These are phyloP conservation scores for Phlogophora meticulosa DNA, from an alignment of 2,888 invertebrate species.

Conservation along the genomic window DNA sequence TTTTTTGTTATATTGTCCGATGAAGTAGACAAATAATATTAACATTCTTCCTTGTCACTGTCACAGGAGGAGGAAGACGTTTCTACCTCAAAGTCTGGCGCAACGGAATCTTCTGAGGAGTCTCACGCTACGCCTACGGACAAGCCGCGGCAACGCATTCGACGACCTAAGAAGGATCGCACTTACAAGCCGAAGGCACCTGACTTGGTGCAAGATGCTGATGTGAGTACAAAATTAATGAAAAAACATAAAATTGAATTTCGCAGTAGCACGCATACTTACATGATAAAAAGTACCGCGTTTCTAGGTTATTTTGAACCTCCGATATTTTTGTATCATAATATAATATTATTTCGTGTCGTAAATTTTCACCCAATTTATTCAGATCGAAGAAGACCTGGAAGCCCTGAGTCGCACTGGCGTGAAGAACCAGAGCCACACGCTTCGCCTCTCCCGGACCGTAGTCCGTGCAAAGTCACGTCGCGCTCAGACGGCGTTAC, in stretches of 20 bases:
- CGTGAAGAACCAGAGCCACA: constrained; percentile 97
- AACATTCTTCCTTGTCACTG: background rate
- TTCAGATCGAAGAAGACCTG: constrained; percentile 96
- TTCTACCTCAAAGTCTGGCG: constrained; percentile 80
- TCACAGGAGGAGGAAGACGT: constrained; percentile 84
- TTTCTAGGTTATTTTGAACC: no score
- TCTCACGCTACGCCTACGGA: constrained; percentile 66
- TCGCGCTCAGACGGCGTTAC: constrained; percentile 94
- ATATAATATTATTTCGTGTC: no score
- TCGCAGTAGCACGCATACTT: no score
- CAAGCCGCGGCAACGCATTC: constrained; percentile 67
- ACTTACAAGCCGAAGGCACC: constrained; percentile 84
- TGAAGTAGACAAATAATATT: background rate
- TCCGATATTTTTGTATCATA: no score
- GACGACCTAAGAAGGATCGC: constrained; percentile 83
- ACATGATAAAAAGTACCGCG: no score
- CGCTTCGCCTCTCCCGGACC: constrained; percentile 96
- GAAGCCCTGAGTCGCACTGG: constrained; percentile 94
- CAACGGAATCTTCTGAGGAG: constrained; percentile 76
- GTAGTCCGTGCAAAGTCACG: constrained; percentile 97
- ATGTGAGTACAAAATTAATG: constrained; percentile 77
- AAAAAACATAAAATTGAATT: no score
- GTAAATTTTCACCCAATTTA: background rate
- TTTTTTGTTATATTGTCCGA: background rate
- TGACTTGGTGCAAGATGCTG: constrained; percentile 86